Evolutionary conservation across 2,113 vertebrate species (phyloP).

Genomic region (Columba livia): DNA sequence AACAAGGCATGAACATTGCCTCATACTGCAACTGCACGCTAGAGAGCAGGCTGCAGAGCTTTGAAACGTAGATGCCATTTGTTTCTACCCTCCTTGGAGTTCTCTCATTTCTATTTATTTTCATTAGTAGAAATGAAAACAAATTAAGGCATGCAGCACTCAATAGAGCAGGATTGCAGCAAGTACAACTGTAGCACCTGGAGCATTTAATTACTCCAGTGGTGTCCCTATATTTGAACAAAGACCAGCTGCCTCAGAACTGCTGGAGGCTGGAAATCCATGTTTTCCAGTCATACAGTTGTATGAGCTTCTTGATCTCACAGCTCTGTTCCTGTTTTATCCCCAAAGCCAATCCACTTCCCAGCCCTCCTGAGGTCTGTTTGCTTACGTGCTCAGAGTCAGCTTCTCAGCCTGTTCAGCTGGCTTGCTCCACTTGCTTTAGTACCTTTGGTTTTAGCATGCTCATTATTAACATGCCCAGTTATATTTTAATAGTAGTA

Average conservation of each 20-base stretch:
- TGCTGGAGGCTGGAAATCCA: neutral
- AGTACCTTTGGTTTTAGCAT: neutral
- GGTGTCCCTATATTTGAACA: neutral
- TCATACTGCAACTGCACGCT: neutral
- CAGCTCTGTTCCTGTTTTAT: neutral
- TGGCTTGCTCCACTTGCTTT: neutral
- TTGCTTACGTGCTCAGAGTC: neutral
- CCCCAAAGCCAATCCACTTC: neutral
- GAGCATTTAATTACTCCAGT: neutral
- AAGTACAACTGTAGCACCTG: constrained; percentile 14
- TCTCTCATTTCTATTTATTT: constrained; percentile 64
- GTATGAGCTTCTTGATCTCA: neutral
- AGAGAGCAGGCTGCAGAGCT: constrained; percentile 28
- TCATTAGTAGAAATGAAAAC: constrained; percentile 68
- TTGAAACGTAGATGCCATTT: constrained; percentile 3
- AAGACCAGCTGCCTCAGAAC: neutral
- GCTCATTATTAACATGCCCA: neutral
- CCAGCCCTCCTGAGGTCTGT: neutral
- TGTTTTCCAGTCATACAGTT: neutral
- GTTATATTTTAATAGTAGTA: neutral
- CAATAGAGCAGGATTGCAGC: neutral
- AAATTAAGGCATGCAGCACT: constrained; percentile 47
- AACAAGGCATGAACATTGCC: constrained; percentile 45
- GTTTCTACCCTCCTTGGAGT: constrained; percentile 37
- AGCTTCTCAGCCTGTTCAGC: neutral